These are phyloP conservation scores for Lepidotrigona ventralis DNA, from an alignment of 1,140 invertebrate genomes.

Conservation along the genomic window DNA sequence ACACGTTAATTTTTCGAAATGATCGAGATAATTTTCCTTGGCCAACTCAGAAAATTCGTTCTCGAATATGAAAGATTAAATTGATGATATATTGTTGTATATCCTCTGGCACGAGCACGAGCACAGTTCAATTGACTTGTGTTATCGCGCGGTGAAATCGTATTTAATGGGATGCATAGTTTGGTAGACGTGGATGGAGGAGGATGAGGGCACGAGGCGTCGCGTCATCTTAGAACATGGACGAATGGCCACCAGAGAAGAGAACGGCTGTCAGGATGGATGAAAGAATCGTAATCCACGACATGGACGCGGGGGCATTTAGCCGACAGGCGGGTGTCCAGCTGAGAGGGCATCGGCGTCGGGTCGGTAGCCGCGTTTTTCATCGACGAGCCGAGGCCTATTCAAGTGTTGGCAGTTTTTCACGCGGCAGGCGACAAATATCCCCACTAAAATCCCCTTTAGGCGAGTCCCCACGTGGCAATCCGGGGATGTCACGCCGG, in stretches of 20 bases:
- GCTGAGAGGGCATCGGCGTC: conserved; percentile 66
- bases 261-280: neutral
- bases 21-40: too few relatives aligned
- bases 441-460: conserved; percentile 72
- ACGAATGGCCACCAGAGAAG: neutral
- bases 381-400: conserved; percentile 66
- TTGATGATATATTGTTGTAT: too few relatives aligned
- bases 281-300: conserved; percentile 24
- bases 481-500: conserved; percentile 67
- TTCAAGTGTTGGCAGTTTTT: conserved; percentile 76
- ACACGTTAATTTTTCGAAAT: too few relatives aligned
- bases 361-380: conserved; percentile 71
- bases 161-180: too few relatives aligned
- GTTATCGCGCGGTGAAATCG: too few relatives aligned
- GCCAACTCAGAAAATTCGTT: too few relatives aligned
- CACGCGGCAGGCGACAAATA: conserved; percentile 70
- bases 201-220: too few relatives aligned
- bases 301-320: conserved; percentile 36
- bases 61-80: too few relatives aligned
- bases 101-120: too few relatives aligned
- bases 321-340: conserved; percentile 62
- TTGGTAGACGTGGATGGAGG: neutral
- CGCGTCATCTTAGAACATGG: too few relatives aligned
- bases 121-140: too few relatives aligned
- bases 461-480: conserved; percentile 72